Base-by-base conservation (phyloP, 2,888 invertebrate genomes). In the Aricia artaxerxes region DNA sequence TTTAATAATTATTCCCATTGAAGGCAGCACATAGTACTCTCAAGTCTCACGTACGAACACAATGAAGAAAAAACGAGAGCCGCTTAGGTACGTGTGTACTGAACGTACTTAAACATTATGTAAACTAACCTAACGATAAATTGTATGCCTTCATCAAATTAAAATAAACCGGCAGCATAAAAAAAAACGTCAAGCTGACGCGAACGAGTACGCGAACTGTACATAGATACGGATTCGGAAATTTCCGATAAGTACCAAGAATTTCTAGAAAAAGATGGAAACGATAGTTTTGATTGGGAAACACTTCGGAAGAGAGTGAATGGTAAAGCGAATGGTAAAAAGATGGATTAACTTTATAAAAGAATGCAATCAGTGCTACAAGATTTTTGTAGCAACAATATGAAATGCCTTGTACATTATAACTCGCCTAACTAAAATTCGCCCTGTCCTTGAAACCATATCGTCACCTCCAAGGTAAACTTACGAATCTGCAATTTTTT, bases 61-160 rank as follows among this genome's bases (percentile, higher is more conserved):
- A 69, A 69, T 69, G 69, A 11, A 35, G 69, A 69, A 69, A 69
- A 69, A 69, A 69, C 35, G 13, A 69, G 69, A 35, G 35, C 69
- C 35, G 64, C 69, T 35, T 5, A 35, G 11, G 69, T 69, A 35
- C 69, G 35, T 4, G 69, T 69, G 69, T 4, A 69, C 69, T 24
- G 35, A 69, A 69, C 13, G 69, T 69, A 69, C 69, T 69, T 35
- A 69, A 69, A 35, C 69, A 4, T 69, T 35, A 35, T 69, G 69
- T 69, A 69, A 69, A 69, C 13, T 35, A 69, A 69, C 69, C 13
- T 61, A 53, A 69, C 35, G 35, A 11, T 69, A 35, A 69, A 64
- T 13, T 64, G 64, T 64, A 64, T 35, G 64, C 64, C 64, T 35
- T 31, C 13, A 35, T 13, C 13, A 35, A 31, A 69, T 69, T 69